Conservation (phyloP, 2,797 vertebrate genomes). For the Limnodromus scolopaceus region DNA sequence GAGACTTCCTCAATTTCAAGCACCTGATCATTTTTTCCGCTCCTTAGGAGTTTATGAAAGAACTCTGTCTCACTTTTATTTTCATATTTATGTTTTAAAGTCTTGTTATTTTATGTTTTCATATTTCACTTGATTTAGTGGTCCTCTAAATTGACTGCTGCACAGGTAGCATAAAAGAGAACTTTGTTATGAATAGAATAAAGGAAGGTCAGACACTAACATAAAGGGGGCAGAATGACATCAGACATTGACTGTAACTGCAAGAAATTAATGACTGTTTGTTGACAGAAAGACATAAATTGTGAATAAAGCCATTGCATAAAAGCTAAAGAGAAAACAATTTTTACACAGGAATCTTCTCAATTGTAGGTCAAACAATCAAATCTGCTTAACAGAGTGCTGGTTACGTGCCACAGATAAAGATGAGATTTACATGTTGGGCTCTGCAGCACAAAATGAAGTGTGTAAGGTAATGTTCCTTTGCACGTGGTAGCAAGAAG, state of each 20-base stretch:
- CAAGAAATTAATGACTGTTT: conserved; percentile 64
- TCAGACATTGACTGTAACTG: conserved; percentile 58
- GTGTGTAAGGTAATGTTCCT: neutral
- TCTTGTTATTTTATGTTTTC: conserved; percentile 14
- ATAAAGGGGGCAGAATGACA: conserved; percentile 61
- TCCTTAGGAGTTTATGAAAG: neutral
- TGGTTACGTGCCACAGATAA: conserved; percentile 42
- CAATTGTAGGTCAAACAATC: conserved; percentile 45
- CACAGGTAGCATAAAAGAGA: neutral
- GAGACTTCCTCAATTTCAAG: neutral
- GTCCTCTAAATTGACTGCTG: conserved; percentile 29
- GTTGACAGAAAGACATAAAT: conserved; percentile 61
- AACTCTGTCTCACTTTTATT: neutral
- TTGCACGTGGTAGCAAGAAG: accelerated
- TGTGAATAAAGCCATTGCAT: neutral
- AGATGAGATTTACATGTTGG: conserved; percentile 33
- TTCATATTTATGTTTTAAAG: neutral
- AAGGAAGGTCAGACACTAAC: conserved; percentile 44
- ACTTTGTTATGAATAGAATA: conserved; percentile 60
- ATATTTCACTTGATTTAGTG: conserved; percentile 32
- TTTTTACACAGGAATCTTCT: conserved; percentile 57
- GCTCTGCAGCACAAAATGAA: neutral
- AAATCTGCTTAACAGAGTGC: conserved; percentile 42
- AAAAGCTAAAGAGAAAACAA: conserved; percentile 45
- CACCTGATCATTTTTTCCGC: neutral